Evolutionary conservation across 2,113 vertebrate species (phyloP), one percentile per base, ranked within the genome.

Genomic region (Choloepus hoffmanni): DNA sequence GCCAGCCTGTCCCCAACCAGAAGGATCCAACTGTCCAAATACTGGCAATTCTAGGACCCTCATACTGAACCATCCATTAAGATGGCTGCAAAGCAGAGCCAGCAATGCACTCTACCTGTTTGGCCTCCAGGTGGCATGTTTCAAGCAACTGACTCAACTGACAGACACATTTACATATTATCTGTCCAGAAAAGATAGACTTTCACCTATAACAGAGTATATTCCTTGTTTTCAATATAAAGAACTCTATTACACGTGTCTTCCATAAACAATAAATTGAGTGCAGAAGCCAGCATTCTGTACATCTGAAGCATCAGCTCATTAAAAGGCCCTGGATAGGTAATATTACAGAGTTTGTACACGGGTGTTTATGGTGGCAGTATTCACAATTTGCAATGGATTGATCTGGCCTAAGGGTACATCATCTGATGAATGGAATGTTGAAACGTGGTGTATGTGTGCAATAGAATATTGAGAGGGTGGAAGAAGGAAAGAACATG

Each of bases 61-160:
- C 6, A 0, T 15, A 3, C 7, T 50, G 50, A 40, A 40, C 36
- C 4, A 12, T 23, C 5, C 40, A 60, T 24, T 2, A 2, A 3
- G 19, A 9, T 28, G 88, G 43, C 83, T 45, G 10, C 23, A 40
- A 21, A 16, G 7, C 2, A 14, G 7, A 5, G 24, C 1, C 10
- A 2, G n/a, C 1, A 0, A 18, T 1, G 36, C 24, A 12, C 40
- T 12, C 36, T 28, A 23, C 1, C 0, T 3, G 1, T 19, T 9
- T 3, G 23, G 36, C 73, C 67, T 36, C 67, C 4, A 55, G 53
- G 63, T 21, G 26, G 16, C 50, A 2, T 7, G 7, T n/a, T 50
- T 67, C 93, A 33, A 3, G 11, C 63, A 8, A 3, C 11, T 0
- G 55, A 78, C 58, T 28, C 45, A 23, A 48, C 1, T 3, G 14